Evolutionary conservation across 2,888 invertebrate species (phyloP).

Genomic region (Tenthredo amoena): DNA sequence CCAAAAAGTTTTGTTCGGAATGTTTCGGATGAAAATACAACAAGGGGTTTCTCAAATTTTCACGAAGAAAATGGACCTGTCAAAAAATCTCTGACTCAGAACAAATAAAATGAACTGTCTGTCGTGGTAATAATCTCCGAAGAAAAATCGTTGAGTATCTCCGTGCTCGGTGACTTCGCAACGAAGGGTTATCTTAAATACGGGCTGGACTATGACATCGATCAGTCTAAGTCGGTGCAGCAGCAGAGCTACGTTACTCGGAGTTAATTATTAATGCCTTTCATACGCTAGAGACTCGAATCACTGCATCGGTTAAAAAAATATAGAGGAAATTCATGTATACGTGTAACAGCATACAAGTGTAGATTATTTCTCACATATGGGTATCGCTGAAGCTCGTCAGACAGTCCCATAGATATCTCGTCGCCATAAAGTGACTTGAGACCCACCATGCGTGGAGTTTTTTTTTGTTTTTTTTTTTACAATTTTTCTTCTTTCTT

Average conservation of each 20-base stretch:
- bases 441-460: slow-evolving; percentile 23
- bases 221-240: slow-evolving; percentile 74
- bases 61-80: not conserved
- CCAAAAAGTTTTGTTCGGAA: not conserved
- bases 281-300: slow-evolving; percentile 69
- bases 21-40: not conserved
- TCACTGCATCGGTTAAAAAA: not conserved
- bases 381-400: slow-evolving; percentile 8
- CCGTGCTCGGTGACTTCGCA: slow-evolving; percentile 62
- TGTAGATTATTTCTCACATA: not conserved
- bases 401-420: slow-evolving; percentile 27
- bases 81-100: not conserved
- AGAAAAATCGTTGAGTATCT: slow-evolving; percentile 23
- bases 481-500: not conserved
- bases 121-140: not conserved
- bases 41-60: not conserved
- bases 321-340: slow-evolving; percentile 2
- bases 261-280: slow-evolving; percentile 78
- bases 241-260: slow-evolving; percentile 62
- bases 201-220: slow-evolving; percentile 76
- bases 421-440: slow-evolving; percentile 36
- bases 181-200: slow-evolving; percentile 74
- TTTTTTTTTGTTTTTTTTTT: not conserved
- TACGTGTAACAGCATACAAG: not conserved
- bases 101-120: not conserved